Percentiles rank a stretch among this genome's conserved stretches.
Evolutionary conservation across 2,888 invertebrate genomes (phyloP).

Genomic region (Agelastica alni): DNA sequence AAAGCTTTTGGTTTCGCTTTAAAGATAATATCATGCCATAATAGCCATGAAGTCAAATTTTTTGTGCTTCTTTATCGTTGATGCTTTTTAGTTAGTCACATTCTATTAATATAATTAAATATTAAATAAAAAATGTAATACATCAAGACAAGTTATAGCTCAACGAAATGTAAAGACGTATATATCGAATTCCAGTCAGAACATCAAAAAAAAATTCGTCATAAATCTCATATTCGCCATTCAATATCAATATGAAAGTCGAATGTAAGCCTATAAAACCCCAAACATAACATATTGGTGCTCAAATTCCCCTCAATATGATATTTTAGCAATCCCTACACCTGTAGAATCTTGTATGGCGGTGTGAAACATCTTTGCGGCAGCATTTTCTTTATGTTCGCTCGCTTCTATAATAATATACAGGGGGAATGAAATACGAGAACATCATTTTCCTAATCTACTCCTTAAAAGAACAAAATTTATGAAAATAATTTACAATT

Average conservation of each 20-base stretch:
- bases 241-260: constrained; percentile 52
- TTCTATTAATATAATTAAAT: too few species aligned
- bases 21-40: too few species aligned
- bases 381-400: constrained; percentile 11
- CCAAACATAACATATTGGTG: constrained; percentile 52
- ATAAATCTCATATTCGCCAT: constrained; percentile 46
- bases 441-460: too few species aligned
- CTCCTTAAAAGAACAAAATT: too few species aligned
- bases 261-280: constrained; percentile 52
- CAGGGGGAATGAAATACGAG: constrained; percentile 5
- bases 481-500: too few species aligned
- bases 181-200: constrained; percentile 33
- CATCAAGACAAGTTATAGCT: too few species aligned
- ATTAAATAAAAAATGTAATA: too few species aligned
- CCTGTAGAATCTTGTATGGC: constrained; percentile 51
- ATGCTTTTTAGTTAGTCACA: too few species aligned
- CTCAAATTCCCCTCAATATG: constrained; percentile 53
- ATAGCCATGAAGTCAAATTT: too few species aligned
- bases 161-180: too few species aligned
- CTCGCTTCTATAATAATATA: constrained; percentile 4
- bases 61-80: too few species aligned
- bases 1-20: too few species aligned
- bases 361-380: constrained; percentile 36
- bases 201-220: constrained; percentile 32
- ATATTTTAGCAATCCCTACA: constrained; percentile 54